Evolutionary conservation across 2,888 invertebrate species (phyloP).

Genomic region (Halictus quadricinctus): DNA sequence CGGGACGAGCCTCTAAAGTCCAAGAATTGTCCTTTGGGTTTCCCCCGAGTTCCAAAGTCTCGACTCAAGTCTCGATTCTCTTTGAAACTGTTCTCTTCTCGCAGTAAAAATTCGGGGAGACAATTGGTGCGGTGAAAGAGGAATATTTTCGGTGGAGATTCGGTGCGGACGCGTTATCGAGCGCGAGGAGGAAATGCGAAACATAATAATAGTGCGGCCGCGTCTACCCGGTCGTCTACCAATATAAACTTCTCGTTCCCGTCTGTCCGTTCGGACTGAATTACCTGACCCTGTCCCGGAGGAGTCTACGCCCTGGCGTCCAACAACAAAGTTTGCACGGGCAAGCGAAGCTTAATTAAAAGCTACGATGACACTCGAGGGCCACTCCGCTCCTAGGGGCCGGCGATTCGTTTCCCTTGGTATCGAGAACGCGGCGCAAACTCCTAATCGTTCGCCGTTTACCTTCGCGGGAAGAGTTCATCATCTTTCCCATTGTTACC

Average conservation of each 20-base stretch:
- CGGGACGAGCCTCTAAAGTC: slow-evolving; percentile 32
- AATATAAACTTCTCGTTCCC: slow-evolving; percentile 69
- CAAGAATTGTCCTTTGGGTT: slow-evolving; percentile 32
- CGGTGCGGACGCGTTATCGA: neutral
- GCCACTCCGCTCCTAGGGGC: slow-evolving; percentile 55
- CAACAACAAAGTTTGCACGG: slow-evolving; percentile 69
- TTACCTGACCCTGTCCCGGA: slow-evolving; percentile 68
- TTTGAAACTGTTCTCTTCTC: neutral
- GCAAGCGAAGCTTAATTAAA: slow-evolving; percentile 72
- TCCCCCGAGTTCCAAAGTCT: slow-evolving; percentile 28
- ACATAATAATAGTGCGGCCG: slow-evolving; percentile 68
- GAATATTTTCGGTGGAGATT: neutral
- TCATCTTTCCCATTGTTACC: neutral
- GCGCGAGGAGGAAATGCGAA: slow-evolving; percentile 50
- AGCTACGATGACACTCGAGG: slow-evolving; percentile 72
- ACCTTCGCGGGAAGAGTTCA: slow-evolving; percentile 31
- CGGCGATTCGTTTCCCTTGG: slow-evolving; percentile 62
- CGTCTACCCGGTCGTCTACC: slow-evolving; percentile 62
- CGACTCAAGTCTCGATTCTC: neutral
- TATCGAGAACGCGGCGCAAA: slow-evolving; percentile 52
- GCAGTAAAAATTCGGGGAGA: too few relatives aligned
- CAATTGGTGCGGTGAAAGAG: neutral
- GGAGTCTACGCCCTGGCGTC: slow-evolving; percentile 63
- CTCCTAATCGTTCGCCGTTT: slow-evolving; percentile 62
- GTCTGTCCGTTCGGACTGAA: slow-evolving; percentile 69